phyloP scores from a whole-genome alignment of 2,888 invertebrate genomes.

The Pseudanteris insignis region DNA sequence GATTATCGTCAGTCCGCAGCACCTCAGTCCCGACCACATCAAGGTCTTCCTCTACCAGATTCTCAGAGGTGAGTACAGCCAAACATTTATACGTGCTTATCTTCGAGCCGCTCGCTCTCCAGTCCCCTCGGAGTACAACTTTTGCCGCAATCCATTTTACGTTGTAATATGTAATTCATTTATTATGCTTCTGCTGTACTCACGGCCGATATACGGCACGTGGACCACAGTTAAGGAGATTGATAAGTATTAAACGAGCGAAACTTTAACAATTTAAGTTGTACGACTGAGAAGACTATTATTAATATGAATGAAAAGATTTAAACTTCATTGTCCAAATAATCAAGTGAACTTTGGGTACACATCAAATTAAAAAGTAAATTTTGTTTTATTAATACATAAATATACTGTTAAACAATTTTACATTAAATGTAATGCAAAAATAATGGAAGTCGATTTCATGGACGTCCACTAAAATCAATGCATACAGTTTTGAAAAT shows the following conservation, averaged over 20 bases:
- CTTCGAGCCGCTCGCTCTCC: slow-evolving; percentile 16
- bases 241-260: neutral
- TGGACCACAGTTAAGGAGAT: too few relatives aligned
- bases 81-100: slow-evolving; percentile 37
- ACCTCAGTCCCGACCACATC: slow-evolving; percentile 98
- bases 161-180: slow-evolving; percentile 22
- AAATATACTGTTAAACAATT: too few relatives aligned
- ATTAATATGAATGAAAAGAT: neutral
- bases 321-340: neutral
- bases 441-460: too few relatives aligned
- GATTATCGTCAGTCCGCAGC: slow-evolving; percentile 99
- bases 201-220: neutral
- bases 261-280: too few relatives aligned
- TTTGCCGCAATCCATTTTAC: slow-evolving; percentile 20
- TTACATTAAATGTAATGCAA: too few relatives aligned
- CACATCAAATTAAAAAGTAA: too few relatives aligned
- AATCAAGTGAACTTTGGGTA: too few relatives aligned
- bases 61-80: slow-evolving; percentile 82
- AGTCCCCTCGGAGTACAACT: slow-evolving; percentile 8
- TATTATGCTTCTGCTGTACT: slow-evolving; percentile 9
- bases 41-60: slow-evolving; percentile 99
- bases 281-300: too few relatives aligned
- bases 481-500: too few relatives aligned
- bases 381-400: too few relatives aligned
- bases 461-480: too few relatives aligned